Percentiles rank a stretch among this genome's conserved stretches.
Conservation (phyloP, 2,888 invertebrate species). For the Pinctada fucata region DNA sequence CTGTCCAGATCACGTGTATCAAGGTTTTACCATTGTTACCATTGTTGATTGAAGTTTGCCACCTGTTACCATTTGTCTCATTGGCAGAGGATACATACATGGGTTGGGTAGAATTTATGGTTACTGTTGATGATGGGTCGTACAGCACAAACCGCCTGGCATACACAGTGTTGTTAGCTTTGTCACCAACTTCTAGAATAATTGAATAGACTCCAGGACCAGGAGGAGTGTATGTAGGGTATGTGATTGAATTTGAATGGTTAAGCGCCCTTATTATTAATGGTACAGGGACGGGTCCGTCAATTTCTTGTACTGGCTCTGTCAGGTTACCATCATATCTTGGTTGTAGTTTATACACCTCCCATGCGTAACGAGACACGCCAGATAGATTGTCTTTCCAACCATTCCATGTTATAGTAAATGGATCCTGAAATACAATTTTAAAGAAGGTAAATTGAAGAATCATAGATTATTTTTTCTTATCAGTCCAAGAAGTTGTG, state of each 20-base stretch:
- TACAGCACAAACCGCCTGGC: slow-evolving; percentile 52
- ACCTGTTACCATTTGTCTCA: slow-evolving; percentile 43
- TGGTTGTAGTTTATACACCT: slow-evolving; percentile 29
- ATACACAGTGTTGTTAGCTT: slow-evolving; percentile 56
- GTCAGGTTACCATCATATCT: slow-evolving; percentile 13
- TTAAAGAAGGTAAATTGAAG: slow-evolving; percentile 21
- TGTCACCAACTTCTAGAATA: slow-evolving; percentile 53
- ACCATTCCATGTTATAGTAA: slow-evolving; percentile 32
- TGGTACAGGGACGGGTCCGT: background rate
- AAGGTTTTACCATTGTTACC: slow-evolving; percentile 7
- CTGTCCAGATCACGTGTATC: slow-evolving; percentile 42
- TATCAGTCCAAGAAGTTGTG: too few species aligned
- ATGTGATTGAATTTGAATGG: background rate
- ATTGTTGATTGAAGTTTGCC: slow-evolving; percentile 41
- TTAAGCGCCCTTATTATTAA: background rate
- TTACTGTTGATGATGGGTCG: slow-evolving; percentile 48
- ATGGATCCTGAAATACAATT: slow-evolving; percentile 8
- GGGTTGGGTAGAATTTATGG: slow-evolving; percentile 35
- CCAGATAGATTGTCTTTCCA: slow-evolving; percentile 40
- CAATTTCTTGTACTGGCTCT: slow-evolving; percentile 4
- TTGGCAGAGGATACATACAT: slow-evolving; percentile 41
- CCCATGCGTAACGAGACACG: slow-evolving; percentile 22
- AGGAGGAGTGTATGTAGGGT: slow-evolving; percentile 37
- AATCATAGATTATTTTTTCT: slow-evolving; percentile 5
- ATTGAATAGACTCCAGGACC: slow-evolving; percentile 52